These are phyloP conservation scores for Torymus auratus DNA, from an alignment of 2,888 invertebrate species.

Conservation along the genomic window DNA sequence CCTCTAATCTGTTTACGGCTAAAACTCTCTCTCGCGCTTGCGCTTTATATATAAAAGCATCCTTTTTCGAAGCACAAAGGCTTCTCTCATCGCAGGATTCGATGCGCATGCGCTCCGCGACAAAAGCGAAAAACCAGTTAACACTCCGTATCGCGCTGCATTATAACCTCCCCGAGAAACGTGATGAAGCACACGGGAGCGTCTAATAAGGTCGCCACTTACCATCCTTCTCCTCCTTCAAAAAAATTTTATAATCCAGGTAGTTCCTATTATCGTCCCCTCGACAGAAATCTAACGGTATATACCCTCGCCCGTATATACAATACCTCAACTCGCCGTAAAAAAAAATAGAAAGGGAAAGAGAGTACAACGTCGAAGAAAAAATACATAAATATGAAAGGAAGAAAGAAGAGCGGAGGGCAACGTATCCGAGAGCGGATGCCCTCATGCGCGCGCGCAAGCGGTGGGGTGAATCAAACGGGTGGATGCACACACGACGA, in stretches of 20 bases:
- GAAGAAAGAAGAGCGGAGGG: conserved; percentile 15
- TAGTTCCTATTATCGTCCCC: neutral
- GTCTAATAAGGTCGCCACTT: conserved; percentile 24
- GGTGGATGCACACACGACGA: conserved; percentile 12
- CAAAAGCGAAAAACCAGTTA: neutral
- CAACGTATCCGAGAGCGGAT: conserved; percentile 17
- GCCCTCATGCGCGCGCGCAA: conserved; percentile 2
- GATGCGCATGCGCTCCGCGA: no score
- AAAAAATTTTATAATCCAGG: conserved; percentile 31
- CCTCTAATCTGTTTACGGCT: no score
- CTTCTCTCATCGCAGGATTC: no score
- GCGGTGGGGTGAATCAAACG: conserved; percentile 8
- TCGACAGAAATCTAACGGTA: conserved; percentile 23
- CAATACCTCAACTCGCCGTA: neutral
- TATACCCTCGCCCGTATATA: conserved; percentile 13
- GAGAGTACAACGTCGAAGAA: neutral
- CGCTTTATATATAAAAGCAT: no score
- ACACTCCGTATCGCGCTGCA: neutral
- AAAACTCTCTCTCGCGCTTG: no score
- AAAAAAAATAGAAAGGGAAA: neutral
- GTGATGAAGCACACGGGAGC: conserved; percentile 23
- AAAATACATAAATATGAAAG: conserved; percentile 16
- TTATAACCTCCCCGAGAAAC: neutral
- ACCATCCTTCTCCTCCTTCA: neutral
- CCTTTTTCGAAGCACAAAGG: no score